Conservation (phyloP, 2,797 vertebrate genomes). For the Chaenodraco wilsoni region DNA sequence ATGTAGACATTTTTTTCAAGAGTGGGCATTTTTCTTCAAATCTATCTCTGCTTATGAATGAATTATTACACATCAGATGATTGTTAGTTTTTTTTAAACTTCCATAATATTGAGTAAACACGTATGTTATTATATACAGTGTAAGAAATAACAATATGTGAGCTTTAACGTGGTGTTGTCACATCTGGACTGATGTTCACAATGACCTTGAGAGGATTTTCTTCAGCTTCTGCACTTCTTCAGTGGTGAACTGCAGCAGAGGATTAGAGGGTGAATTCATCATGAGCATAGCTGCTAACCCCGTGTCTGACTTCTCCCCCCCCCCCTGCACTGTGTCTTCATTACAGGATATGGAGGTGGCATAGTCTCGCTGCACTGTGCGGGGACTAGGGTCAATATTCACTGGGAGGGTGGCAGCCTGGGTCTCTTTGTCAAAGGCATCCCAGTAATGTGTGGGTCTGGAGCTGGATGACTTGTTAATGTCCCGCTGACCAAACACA, state of each 20-base stretch:
- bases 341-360: conserved; percentile 5
- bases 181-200: conserved; percentile 20
- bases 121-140: background rate
- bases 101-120: background rate
- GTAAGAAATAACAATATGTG: background rate
- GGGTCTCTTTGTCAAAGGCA: conserved; percentile 10
- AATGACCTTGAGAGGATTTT: conserved; percentile 72
- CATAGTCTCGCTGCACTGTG: conserved; percentile 17
- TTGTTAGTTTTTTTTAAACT: background rate
- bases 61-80: background rate
- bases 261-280: conserved; percentile 50
- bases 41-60: background rate
- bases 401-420: background rate
- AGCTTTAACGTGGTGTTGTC: conserved; percentile 51
- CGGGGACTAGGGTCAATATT: conserved; percentile 8
- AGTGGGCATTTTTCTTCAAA: background rate
- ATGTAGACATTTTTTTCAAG: conserved; percentile 1
- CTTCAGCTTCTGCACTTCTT: conserved; percentile 76
- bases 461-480: conserved; percentile 1
- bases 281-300: conserved; percentile 20
- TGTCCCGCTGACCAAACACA: conserved; percentile 5
- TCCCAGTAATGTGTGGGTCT: conserved; percentile 37
- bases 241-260: conserved; percentile 58
- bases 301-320: conserved; percentile 15
- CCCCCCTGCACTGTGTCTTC: conserved; percentile 3